Evolutionary conservation across 2,888 invertebrate genomes (phyloP), one percentile per base, ranked within the genome.

Genomic region (Thysanoteuthis rhombus): DNA sequence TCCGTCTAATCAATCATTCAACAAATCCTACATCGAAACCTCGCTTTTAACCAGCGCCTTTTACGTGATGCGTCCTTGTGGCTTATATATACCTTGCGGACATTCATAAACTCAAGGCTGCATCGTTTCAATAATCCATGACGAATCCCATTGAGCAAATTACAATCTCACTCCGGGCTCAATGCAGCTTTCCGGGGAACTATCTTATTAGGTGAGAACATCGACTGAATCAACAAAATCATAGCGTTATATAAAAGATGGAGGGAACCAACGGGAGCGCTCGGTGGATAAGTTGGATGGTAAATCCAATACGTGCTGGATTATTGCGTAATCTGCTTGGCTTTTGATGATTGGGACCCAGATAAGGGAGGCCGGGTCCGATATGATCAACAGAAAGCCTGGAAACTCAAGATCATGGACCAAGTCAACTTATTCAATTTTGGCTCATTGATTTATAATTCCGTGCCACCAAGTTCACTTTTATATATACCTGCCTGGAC

Each of bases 261-360:
- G 32, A 6, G 10, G n/a, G n/a, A n/a, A n/a, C 75, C 10, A 10
- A n/a, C 0, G n/a, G n/a, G 2, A 16, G 10, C 8, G 0, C 16
- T 75, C n/a, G 6, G 28, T n/a, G 8, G 10, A 8, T 75, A n/a
- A 0, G n/a, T n/a, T n/a, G 75, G n/a, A 75, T n/a, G 12, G n/a
- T 36, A n/a, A 36, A 75, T 19, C 22, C 75, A n/a, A 75, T 75
- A 75, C n/a, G n/a, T n/a, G 0, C 0, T 16, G n/a, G 75, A 75
- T 75, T 75, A 75, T 75, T 36, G 12, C n/a, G 36, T 75, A 75
- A 36, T 75, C 75, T 36, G 75, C 2, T 75, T 75, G n/a, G 19
- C 19, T n/a, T 75, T 36, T 16, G n/a, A 75, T n/a, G 75, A 75
- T 36, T 36, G n/a, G 16, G 36, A 0, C 19, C 12, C 10, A 1